Evolutionary conservation across 2,113 vertebrate species (phyloP), one percentile per base, ranked within the genome.

Genomic region (Heloderma charlesbogerti): DNA sequence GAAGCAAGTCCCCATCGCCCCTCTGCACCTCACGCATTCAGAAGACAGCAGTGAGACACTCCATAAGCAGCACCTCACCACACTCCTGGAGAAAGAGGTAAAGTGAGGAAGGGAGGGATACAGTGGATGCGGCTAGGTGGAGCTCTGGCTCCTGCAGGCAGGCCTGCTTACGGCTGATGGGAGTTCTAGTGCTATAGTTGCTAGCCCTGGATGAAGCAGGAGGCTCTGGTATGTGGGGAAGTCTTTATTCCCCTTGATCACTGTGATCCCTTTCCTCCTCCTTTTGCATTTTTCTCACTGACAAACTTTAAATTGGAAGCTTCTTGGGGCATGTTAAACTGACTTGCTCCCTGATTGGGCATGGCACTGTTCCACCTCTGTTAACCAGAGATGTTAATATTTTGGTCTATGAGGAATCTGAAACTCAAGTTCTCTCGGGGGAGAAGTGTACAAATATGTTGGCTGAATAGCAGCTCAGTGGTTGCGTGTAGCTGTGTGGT

Each of bases 11-110:
- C 98, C 99, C 94, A 99, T 99, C 63, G 91, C 96, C 0, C 98
- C 97, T 13, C 93, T 97, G 91, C 97, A 98, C 81, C 94, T 97
- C 15, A 88, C 95, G n/a, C 90, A 86, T 0, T 0, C 95, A 0
- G 97, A 98, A 31, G 97, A 97, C 0, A 90, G 90, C 81, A 93
- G 94, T 0, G 98, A 98, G 51, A 96, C 96, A 45, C 94, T 98
- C 78, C 93, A 98, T 0, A 95, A 98, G 1, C 97, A 98, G 7
- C 98, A 99, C 90, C 97, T 98, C 27, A 98, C 98, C 45, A 95
- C 96, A 0, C 96, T 98, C 93, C 97, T 99, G 87, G 98, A 99
- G 96, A 99, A 98, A 94, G 98, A 99, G 99, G 99, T 99, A 95
- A 94, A 90, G 60, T 0, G n/a, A 48, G 6, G 20, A 86, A 2